Conservation (phyloP, 2,888 invertebrate species). For the Drosophila fungiperda region DNA sequence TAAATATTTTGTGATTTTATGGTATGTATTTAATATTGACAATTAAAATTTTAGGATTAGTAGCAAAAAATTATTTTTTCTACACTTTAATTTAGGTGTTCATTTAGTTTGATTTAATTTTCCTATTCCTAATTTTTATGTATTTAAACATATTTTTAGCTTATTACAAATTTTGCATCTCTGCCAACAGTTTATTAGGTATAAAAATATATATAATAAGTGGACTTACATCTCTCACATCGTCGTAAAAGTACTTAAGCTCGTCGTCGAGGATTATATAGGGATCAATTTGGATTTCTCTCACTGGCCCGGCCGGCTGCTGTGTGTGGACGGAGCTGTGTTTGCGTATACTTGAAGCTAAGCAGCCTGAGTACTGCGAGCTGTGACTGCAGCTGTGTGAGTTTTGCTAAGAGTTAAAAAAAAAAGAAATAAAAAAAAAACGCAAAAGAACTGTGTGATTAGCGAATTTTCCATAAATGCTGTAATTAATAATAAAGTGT, state of each 20-base stretch:
- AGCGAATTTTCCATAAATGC: slow-evolving; percentile 41
- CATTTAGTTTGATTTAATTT: too few relatives aligned
- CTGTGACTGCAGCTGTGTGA: slow-evolving; percentile 62
- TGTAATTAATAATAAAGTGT: slow-evolving; percentile 60
- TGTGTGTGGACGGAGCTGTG: slow-evolving; percentile 92
- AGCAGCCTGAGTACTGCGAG: slow-evolving; percentile 52
- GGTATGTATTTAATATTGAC: too few relatives aligned
- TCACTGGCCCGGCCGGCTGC: slow-evolving; percentile 91
- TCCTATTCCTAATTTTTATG: too few relatives aligned
- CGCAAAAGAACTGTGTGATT: slow-evolving; percentile 25
- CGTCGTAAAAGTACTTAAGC: slow-evolving; percentile 93
- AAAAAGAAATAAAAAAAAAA: not conserved
- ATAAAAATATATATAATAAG: not conserved
- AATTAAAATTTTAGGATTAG: too few relatives aligned
- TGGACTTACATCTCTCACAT: slow-evolving; percentile 91
- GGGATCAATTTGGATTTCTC: slow-evolving; percentile 93
- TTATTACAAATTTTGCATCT: not conserved
- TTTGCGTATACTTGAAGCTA: slow-evolving; percentile 83
- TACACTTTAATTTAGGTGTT: too few relatives aligned
- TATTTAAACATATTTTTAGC: too few relatives aligned
- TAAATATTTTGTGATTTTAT: not conserved
- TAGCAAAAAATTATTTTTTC: too few relatives aligned
- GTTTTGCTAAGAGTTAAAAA: slow-evolving; percentile 50
- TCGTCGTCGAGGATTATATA: slow-evolving; percentile 94
- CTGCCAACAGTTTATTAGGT: not conserved